Base-by-base conservation (phyloP, 2,888 invertebrate species). In the Lycaena phlaeas region DNA sequence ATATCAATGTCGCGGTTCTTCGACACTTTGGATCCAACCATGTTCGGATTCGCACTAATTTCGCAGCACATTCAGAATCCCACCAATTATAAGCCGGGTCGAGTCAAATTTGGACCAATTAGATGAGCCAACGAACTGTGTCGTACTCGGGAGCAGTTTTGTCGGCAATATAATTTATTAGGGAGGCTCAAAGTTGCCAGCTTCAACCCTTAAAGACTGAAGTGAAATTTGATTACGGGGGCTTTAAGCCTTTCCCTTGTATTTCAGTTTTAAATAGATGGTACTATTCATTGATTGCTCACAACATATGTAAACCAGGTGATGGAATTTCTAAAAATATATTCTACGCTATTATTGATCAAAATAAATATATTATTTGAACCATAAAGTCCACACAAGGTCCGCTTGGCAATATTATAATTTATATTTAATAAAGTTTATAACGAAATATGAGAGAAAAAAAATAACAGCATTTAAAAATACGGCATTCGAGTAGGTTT, bases 121-220 rank as follows among this genome's bases (percentile, higher is more conserved):
- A 84, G 81, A 78, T 74, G 73, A 81, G 69, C 69, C 81, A 81
- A 78, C 82, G 82, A 81, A 77, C 78, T 81, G 78, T 78, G 79
- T 78, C 82, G 76, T 71, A 72, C 75, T 76, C 76, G 70, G 71
- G 69, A 76, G 75, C 79, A 79, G 82, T 82, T 81, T 81, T 81
- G 79, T 73, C 73, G 75, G 76, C 81, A 81, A 81, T 79, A 81
- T 82, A 82, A 82, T 82, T 82, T 82, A 82, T 82, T 77, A 79
- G 78, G 76, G 76, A 63, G 64, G 75, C 78, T 74, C 76, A 70
- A 77, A 81, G 76, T 82, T 76, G 76, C 65, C 70, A 68, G 73
- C 67, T 75, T 69, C 66, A 81, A 79, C 81, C 81, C 79, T 81
- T 81, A 77, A 81, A 79, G 81, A 78, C 74, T 82, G 66, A 67